Evolutionary conservation across 2,888 invertebrate genomes (phyloP), one percentile per base, ranked within the genome.

Genomic region (Ferdinandea cuprea): DNA sequence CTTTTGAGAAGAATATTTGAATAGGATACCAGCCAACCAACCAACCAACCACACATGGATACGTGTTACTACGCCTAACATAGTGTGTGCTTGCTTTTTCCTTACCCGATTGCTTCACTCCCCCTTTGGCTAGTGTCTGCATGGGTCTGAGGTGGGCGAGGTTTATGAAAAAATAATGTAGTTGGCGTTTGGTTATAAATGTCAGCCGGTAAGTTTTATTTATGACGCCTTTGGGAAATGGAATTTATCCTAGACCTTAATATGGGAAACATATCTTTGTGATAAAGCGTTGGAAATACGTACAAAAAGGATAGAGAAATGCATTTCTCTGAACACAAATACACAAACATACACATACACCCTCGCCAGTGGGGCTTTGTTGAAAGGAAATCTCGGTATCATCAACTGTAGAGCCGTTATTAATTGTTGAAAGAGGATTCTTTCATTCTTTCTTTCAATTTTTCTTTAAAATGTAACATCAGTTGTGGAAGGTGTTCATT

Each of bases 201-300:
- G 79, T 73, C 68, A 73, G 73, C 15, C 61, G 19, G 48, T 63
- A 80, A 80, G 61, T 80, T 80, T 73, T 80, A 80, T 80, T 80
- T 80, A 80, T 80, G 48, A 74, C 68, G 30, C 68, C 40, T 59
- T 21, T 61, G 58, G 71, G 44, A 37, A 78, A 54, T 73, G 30
- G 66, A 66, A 63, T 80, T 80, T 73, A 80, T 80, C 79, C 79
- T 68, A 68, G 73, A 68, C 79, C 73, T 74, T 69, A 68, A 59
- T 66, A 72, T 59, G 48, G 44, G 35, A n/a, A 66, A 78, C 61
- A 79, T 73, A 66, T 61, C 66, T 79, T 58, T 30, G 74, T 50
- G 19, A 63, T 30, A 68, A 46, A 68, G 73, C 40, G 40, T 46
- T 79, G 72, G 11, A 54, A 73, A 28, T 78, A 58, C 59, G 46